These are phyloP conservation scores for Melanotaenia parkinsoni DNA, from an alignment of 2,797 vertebrate genomes.

Conservation along the genomic window DNA sequence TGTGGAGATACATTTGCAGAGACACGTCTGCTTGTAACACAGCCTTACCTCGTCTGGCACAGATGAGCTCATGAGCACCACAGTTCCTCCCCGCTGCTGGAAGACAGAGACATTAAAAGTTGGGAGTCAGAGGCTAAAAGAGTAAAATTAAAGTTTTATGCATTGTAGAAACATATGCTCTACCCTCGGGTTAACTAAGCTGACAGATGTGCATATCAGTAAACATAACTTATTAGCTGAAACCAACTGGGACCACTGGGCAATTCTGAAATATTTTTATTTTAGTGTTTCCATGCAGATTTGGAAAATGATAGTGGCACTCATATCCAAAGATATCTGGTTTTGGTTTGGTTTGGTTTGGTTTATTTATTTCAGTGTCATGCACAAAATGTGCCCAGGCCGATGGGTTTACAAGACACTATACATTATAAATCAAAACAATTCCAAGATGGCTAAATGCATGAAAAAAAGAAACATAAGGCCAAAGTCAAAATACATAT, in stretches of 20 bases:
- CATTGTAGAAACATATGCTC: constrained; percentile 37
- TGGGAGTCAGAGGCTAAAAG: constrained; percentile 38
- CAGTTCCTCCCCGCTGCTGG: constrained; percentile 95
- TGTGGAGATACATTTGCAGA: not conserved
- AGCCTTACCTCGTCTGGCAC: constrained; percentile 93
- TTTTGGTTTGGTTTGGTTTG: no score
- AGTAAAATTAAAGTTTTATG: constrained; percentile 5
- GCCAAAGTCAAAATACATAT: no score
- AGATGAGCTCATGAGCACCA: constrained; percentile 97
- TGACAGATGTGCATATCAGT: constrained; percentile 42
- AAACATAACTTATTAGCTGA: constrained; percentile 20
- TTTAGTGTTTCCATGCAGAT: not conserved
- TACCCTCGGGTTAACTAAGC: constrained; percentile 32
- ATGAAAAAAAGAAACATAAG: no score
- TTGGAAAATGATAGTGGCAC: not conserved
- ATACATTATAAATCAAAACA: no score
- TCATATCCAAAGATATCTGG: not conserved
- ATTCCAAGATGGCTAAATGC: no score
- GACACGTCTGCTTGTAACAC: not conserved
- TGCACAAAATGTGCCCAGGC: no score
- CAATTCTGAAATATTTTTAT: not conserved
- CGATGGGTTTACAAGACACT: no score
- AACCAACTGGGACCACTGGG: not conserved
- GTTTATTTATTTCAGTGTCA: no score
- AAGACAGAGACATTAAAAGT: constrained; percentile 52